Percentiles rank a stretch among this genome's conserved stretches.
Conservation (phyloP, 1,140 invertebrate genomes). For the Sminthurides bifidus region DNA sequence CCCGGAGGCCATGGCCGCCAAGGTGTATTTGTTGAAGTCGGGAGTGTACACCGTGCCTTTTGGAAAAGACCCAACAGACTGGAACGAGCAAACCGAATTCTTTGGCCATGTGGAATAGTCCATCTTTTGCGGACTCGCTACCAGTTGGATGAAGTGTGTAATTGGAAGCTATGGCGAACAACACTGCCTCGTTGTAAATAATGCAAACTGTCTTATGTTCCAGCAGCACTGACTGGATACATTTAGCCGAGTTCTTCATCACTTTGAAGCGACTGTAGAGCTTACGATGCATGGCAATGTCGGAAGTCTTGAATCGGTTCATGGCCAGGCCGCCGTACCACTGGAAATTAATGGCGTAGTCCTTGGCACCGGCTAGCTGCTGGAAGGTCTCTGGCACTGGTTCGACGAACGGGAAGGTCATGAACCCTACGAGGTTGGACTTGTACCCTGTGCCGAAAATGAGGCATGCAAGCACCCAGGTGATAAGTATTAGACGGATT, state of each 20-base stretch:
- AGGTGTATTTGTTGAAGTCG: not conserved
- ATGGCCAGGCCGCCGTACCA: constrained; percentile 16
- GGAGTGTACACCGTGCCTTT: constrained; percentile 4
- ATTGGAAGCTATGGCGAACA: too few species aligned
- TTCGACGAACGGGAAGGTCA: constrained; percentile 14
- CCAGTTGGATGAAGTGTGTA: too few species aligned
- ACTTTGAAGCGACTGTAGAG: not conserved
- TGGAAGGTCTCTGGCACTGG: constrained; percentile 7
- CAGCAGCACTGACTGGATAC: too few species aligned
- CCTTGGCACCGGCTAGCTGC: not conserved
- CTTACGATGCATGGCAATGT: constrained; percentile 4
- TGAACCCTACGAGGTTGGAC: constrained; percentile 14
- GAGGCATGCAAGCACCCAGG: constrained; percentile 15
- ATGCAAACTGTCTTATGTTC: too few species aligned
- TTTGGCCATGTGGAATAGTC: too few species aligned
- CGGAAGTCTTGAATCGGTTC: not conserved
- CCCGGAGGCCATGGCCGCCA: constrained; percentile 2
- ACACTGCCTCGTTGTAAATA: too few species aligned
- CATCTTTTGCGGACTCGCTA: too few species aligned
- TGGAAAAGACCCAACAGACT: constrained; percentile 4
- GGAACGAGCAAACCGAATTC: constrained; percentile 11
- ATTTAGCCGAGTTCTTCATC: too few species aligned
- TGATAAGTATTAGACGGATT: constrained; percentile 5
- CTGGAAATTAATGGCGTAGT: constrained; percentile 8
- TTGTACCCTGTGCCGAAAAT: constrained; percentile 15